These are phyloP conservation scores for Gasterosteus nipponicus DNA, from an alignment of 2,113 vertebrate species.

Conservation along the genomic window DNA sequence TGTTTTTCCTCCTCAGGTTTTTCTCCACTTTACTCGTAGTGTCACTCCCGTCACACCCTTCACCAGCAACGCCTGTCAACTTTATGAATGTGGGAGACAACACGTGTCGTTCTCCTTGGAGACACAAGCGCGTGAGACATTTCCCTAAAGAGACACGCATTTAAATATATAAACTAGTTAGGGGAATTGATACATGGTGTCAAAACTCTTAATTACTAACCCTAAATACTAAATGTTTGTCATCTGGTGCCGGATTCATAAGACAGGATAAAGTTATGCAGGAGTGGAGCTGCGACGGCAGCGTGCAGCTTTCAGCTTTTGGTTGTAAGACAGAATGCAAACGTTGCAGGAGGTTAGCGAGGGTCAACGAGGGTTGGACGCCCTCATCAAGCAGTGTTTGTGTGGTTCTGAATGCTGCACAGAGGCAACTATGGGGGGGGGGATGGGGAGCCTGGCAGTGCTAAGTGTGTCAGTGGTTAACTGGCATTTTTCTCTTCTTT, in stretches of 20 bases:
- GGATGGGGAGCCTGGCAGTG: slow-evolving; percentile 47
- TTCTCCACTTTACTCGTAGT: slow-evolving; percentile 20
- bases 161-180: background rate
- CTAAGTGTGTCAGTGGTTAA: slow-evolving; percentile 67
- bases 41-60: background rate
- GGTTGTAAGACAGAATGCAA: no score
- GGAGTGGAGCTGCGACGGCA: no score
- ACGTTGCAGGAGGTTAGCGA: no score
- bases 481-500: slow-evolving; percentile 57
- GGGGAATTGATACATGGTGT: background rate
- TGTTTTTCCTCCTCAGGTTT: slow-evolving; percentile 51
- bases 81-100: background rate
- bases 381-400: slow-evolving; percentile 15
- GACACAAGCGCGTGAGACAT: background rate
- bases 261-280: background rate
- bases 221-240: background rate
- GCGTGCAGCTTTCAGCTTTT: background rate
- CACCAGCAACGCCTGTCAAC: background rate
- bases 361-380: background rate
- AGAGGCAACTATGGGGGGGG: slow-evolving; percentile 18
- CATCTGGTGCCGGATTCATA: background rate
- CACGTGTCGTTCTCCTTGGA: background rate
- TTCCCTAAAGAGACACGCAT: background rate
- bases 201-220: background rate
- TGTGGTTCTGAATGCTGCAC: slow-evolving; percentile 20